These are phyloP conservation scores for Neotragus moschatus DNA, from an alignment of 2,113 vertebrate genomes.

Conservation along the genomic window DNA sequence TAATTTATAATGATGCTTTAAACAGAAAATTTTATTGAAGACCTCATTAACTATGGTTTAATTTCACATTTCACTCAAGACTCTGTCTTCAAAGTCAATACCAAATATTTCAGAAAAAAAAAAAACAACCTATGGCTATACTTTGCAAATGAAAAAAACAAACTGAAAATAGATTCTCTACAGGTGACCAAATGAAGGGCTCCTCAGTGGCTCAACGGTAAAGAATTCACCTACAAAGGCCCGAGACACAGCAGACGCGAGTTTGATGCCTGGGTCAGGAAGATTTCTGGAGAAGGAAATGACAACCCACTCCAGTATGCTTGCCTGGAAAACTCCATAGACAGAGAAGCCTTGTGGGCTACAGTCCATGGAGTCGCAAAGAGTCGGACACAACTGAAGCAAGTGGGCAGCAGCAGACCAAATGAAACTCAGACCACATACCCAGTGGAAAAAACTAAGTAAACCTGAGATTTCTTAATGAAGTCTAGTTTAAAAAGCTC, in stretches of 20 bases:
- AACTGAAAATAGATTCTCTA: neutral
- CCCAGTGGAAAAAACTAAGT: neutral
- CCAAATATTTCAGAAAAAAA: slow-evolving; percentile 27
- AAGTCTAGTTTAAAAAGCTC: neutral
- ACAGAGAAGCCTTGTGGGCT: neutral
- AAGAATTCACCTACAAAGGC: neutral
- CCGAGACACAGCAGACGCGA: accelerated
- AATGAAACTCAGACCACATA: neutral
- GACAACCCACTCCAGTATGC: neutral
- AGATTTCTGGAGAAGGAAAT: neutral
- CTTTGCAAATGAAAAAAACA: neutral
- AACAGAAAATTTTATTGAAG: neutral
- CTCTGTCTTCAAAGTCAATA: neutral
- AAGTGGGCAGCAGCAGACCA: neutral
- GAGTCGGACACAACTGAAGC: neutral
- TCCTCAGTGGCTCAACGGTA: neutral
- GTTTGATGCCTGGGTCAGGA: neutral
- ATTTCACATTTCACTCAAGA: neutral
- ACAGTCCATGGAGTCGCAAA: neutral
- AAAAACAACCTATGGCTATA: neutral
- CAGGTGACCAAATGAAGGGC: neutral
- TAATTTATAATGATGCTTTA: neutral
- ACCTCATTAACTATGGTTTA: neutral
- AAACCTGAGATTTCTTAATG: neutral
- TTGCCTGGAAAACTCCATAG: neutral